These are phyloP conservation scores for Bothrops jararaca DNA, from an alignment of 2,113 vertebrate species.

Conservation along the genomic window DNA sequence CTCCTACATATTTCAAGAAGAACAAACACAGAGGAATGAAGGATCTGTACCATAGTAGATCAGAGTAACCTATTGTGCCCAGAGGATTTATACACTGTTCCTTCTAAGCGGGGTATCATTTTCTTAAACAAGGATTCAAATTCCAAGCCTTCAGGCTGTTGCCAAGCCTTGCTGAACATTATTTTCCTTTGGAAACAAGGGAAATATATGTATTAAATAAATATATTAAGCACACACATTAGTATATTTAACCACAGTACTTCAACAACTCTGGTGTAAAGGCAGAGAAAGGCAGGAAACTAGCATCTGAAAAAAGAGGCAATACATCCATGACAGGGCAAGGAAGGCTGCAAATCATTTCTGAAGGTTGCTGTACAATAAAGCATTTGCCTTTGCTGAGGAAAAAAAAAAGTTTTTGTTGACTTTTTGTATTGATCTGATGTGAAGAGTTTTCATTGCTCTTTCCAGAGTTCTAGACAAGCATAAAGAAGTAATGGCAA, in stretches of 20 bases:
- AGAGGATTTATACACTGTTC: background rate
- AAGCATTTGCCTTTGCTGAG: background rate
- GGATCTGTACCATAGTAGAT: background rate
- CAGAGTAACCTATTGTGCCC: background rate
- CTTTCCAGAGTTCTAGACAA: background rate
- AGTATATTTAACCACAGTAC: background rate
- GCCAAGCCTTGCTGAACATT: too few relatives aligned
- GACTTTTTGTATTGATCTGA: background rate
- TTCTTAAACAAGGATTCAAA: background rate
- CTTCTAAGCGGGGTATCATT: background rate
- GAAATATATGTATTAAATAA: too few relatives aligned
- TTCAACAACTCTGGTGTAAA: background rate
- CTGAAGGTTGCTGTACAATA: background rate
- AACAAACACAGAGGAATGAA: background rate
- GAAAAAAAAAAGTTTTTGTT: background rate
- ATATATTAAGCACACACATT: background rate
- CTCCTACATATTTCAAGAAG: background rate
- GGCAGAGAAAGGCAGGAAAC: background rate
- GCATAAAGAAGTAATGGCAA: background rate
- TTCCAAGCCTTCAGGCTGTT: background rate
- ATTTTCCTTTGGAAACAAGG: too few relatives aligned
- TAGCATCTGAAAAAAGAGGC: background rate
- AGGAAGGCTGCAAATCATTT: background rate
- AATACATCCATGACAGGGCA: background rate
- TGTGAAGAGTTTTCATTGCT: background rate